Base-by-base conservation (phyloP, 2,113 vertebrate genomes). In the Datnioides undecimradiatus region DNA sequence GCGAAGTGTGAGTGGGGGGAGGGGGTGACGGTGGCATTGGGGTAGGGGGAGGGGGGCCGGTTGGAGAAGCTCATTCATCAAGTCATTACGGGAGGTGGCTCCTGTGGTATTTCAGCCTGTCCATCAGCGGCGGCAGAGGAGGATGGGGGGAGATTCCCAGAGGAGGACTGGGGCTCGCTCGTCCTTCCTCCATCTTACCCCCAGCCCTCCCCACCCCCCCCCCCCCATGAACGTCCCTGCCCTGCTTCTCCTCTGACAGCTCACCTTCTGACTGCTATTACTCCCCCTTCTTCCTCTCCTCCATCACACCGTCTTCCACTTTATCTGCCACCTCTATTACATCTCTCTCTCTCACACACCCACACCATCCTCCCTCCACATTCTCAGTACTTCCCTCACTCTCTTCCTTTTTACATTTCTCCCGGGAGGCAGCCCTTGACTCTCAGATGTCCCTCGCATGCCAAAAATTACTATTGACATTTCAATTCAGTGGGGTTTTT, bases 401-500 rank as follows among this genome's bases (percentile, higher is more conserved):
- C 82, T 59, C 89, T 83, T 87, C 78, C 83, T 79, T 80, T 92
- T 88, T 70, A 49, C 90, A 87, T 94, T 90, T 62, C 90, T 94
- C 80, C 81, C 29, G 92, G 90, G 89, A 83, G 84, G 90, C 94
- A 94, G 89, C 86, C 90, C 87, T 91, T 91, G 63, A 92, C 87
- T 77, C 94, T 93, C 85, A 92, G 92, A 91, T 92, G 92, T 92
- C 92, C 92, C 88, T 92, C 80, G 82, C 89, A 91, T 94, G 94
- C 94, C 96, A 96, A 95, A 96, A 96, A 97, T 97, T 95, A 95
- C 95, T 95, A 95, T 94, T 97, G 97, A 96, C 95, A 95, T 97
- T 97, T 97, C 95, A 96, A 96, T 97, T 96, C 94, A 95, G 91
- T 87, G 88, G 87, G 81, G 54, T 92, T 88, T 86, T 82, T 62